Percentiles rank a stretch among this genome's conserved stretches.
These are phyloP conservation scores for Drosophila willistoni DNA, from an alignment of 1,140 invertebrate species.

Conservation along the genomic window DNA sequence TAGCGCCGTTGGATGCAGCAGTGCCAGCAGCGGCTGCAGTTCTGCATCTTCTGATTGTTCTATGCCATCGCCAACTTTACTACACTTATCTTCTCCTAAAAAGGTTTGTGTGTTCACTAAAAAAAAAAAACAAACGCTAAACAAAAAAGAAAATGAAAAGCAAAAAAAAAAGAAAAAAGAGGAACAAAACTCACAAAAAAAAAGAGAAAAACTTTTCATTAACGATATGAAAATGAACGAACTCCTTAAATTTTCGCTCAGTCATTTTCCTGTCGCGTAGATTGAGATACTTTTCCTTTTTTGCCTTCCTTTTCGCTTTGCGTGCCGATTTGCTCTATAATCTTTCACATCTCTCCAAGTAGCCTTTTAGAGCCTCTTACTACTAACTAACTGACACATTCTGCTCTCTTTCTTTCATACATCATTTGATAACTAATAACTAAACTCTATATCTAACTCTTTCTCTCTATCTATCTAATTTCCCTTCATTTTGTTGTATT, in stretches of 20 bases:
- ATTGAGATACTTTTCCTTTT: constrained; percentile 14
- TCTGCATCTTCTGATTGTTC: constrained; percentile 83
- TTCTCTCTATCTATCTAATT: constrained; percentile 15
- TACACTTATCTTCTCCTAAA: constrained; percentile 83
- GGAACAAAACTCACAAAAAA: constrained; percentile 32
- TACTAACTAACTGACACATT: neutral
- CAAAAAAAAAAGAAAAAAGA: constrained; percentile 31
- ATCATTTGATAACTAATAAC: neutral
- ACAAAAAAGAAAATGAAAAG: constrained; percentile 39
- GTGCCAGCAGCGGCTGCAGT: constrained; percentile 79
- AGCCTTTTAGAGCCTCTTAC: constrained; percentile 4
- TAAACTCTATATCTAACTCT: neutral
- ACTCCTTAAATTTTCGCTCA: constrained; percentile 44
- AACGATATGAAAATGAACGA: constrained; percentile 22
- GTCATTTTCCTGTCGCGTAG: constrained; percentile 46
- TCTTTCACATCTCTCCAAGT: constrained; percentile 15
- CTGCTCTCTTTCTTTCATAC: neutral
- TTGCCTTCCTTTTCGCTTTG: constrained; percentile 5
- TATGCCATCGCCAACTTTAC: constrained; percentile 83
- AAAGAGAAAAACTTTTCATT: constrained; percentile 48
- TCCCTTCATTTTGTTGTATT: constrained; percentile 10
- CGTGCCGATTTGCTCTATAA: neutral
- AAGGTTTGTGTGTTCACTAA: constrained; percentile 83
- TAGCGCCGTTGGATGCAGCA: constrained; percentile 58
- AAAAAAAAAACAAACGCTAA: constrained; percentile 39